Percentiles rank a stretch among this genome's conserved stretches.
These are phyloP conservation scores for Ganaspis brasiliensis DNA, from an alignment of 2,888 invertebrate genomes.

Conservation along the genomic window DNA sequence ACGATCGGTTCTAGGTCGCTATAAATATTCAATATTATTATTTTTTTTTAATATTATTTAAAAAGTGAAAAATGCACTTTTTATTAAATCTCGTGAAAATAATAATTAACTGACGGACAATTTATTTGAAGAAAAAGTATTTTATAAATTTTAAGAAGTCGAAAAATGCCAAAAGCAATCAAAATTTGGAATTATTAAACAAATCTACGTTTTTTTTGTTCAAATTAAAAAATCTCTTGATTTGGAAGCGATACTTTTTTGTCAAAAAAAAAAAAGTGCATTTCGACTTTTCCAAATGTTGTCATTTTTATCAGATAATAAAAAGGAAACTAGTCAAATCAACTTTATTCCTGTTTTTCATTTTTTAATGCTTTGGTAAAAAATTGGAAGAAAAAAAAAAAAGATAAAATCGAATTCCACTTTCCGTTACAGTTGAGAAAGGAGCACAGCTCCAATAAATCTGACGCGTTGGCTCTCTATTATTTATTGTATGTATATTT, in stretches of 20 bases:
- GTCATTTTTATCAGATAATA: neutral
- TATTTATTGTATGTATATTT: conserved; percentile 77
- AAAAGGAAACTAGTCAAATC: conserved; percentile 62
- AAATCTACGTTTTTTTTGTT: too few species aligned
- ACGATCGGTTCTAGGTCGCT: conserved; percentile 1
- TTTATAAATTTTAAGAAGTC: conserved; percentile 53
- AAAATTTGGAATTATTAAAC: too few species aligned
- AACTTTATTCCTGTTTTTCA: conserved; percentile 62
- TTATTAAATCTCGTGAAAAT: conserved; percentile 43
- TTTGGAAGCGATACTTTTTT: too few species aligned
- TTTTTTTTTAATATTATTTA: conserved; percentile 38
- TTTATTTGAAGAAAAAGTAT: conserved; percentile 49
- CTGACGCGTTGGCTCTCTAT: conserved; percentile 79
- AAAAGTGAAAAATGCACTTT: conserved; percentile 47
- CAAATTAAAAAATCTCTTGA: too few species aligned
- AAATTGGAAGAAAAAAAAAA: conserved; percentile 77
- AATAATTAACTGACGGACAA: conserved; percentile 46
- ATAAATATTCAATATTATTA: conserved; percentile 30
- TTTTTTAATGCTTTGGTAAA: conserved; percentile 79
- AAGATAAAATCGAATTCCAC: conserved; percentile 64
- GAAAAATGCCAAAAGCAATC: too few species aligned
- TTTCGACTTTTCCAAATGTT: neutral
- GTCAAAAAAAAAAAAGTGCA: too few species aligned
- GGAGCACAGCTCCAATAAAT: conserved; percentile 80
- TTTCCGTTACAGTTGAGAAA: conserved; percentile 75